Evolutionary conservation across 2,888 invertebrate genomes (phyloP), one percentile per base, ranked within the genome.

Genomic region (Chrysodeixis includens): DNA sequence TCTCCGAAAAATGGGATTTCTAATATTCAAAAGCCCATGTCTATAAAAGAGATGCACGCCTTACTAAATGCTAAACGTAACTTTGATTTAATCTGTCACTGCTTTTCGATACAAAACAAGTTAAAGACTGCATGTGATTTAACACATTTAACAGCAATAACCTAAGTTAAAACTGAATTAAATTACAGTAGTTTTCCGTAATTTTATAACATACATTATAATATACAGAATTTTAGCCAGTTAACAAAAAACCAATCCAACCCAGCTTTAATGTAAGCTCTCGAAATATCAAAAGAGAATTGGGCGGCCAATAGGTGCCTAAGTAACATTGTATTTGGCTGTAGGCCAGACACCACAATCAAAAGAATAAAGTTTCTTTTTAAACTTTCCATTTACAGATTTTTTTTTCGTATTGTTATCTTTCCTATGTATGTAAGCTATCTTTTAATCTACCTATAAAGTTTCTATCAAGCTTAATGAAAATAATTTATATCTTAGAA

Each of bases 311-410:
- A 20, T 20, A 18, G 18, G 8, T 16, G 46, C 16, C 9, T 46
- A 18, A 18, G 46, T 49, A 20, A 49, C 20, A 52, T n/a, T 12
- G 20, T 5, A 8, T 26, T 7, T 52, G 52, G 26, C 22, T 26
- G n/a, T 52, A 52, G 26, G 22, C 22, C 22, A 52, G 14, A 26
- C 22, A 52, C 26, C 22, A 7, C 52, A 52, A 22, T 14, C 26
- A 26, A 52, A 52, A 52, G 52, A 52, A 52, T 26, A 51, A 51
- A 52, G 7, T 52, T 26, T 52, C 14, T 52, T 52, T 52, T 52
- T 14, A n/a, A 52, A 52, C 14, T 14, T 52, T 26, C 52, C 52
- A 52, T 52, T 52, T 52, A 26, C 52, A 52, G 7, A 26, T 7
- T 26, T 20, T 22, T 52, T 26, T 14, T 4, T 12, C 26, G 3